Conservation (phyloP, 2,797 vertebrate species). For the Aeoliscus strigatus region DNA sequence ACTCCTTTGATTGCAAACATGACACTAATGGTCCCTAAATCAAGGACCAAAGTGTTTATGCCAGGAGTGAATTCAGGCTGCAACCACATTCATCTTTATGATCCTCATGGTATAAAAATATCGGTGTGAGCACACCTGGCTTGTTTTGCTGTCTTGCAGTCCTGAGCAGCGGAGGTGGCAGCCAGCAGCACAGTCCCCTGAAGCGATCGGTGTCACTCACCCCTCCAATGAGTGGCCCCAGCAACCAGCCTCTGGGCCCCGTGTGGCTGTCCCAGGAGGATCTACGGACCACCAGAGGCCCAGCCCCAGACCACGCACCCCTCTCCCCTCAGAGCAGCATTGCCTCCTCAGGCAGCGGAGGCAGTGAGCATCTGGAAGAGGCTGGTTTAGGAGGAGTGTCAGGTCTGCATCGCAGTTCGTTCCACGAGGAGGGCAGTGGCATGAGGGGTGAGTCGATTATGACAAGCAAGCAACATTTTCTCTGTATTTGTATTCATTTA, state of each 20-base stretch:
- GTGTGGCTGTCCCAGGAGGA: slow-evolving; percentile 99
- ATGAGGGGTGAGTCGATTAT: slow-evolving; percentile 90
- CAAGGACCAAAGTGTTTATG: no score
- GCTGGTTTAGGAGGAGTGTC: slow-evolving; percentile 69
- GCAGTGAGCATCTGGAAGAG: slow-evolving; percentile 98
- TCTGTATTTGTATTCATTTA: no score
- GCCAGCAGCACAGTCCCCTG: slow-evolving; percentile 92
- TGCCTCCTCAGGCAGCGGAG: slow-evolving; percentile 97
- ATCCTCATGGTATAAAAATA: no score
- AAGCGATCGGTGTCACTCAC: slow-evolving; percentile 99
- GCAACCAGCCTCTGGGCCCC: slow-evolving; percentile 88
- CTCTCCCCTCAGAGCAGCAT: slow-evolving; percentile 99
- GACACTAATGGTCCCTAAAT: no score
- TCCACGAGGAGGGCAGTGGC: slow-evolving; percentile 96
- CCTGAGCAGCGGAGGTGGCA: slow-evolving; percentile 79
- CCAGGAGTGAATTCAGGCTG: no score
- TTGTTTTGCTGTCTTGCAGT: slow-evolving; percentile 76
- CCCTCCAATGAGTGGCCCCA: slow-evolving; percentile 94
- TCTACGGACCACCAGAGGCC: slow-evolving; percentile 83
- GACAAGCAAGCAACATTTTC: no score
- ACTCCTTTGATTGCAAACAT: no score
- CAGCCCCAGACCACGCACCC: slow-evolving; percentile 93
- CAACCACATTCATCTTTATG: neutral
- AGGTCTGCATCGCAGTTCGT: slow-evolving; percentile 85
- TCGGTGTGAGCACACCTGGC: slow-evolving; percentile 8